Conservation (phyloP, 2,113 vertebrate species). For the Pangasianodon hypophthalmus region DNA sequence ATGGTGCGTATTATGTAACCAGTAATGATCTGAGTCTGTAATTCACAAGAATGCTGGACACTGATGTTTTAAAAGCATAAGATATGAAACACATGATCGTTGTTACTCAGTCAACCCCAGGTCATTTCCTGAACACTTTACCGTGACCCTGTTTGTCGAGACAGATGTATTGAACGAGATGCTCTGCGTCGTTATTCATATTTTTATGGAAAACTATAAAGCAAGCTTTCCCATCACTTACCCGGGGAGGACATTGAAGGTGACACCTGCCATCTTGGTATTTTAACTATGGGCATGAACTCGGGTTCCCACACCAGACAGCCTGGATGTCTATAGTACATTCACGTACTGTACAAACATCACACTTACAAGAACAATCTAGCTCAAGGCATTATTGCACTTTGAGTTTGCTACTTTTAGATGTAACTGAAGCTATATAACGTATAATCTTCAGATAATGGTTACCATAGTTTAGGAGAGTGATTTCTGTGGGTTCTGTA, state of each 20-base stretch:
- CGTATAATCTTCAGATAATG: not conserved
- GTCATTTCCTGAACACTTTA: conserved; percentile 21
- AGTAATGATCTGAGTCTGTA: not conserved
- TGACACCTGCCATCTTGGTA: not conserved
- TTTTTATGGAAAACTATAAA: conserved; percentile 6
- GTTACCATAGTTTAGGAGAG: not conserved
- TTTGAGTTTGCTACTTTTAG: not conserved
- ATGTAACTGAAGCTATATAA: not conserved
- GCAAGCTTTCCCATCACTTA: not conserved
- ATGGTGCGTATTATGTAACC: not conserved
- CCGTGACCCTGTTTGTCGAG: not conserved
- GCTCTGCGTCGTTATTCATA: not conserved
- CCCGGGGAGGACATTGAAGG: not conserved
- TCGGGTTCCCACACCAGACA: not conserved
- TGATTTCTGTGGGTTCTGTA: not conserved
- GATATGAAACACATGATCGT: conserved; percentile 42
- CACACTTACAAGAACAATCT: not conserved
- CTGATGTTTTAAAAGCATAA: not conserved
- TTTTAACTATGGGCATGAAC: not conserved
- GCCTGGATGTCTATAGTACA: not conserved
- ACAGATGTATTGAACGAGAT: not conserved
- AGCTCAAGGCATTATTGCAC: not conserved
- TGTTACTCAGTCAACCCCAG: not conserved
- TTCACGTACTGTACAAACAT: not conserved
- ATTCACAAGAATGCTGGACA: not conserved